These are phyloP conservation scores for Cuculus canorus DNA, from an alignment of 2,797 vertebrate genomes.

Conservation along the genomic window DNA sequence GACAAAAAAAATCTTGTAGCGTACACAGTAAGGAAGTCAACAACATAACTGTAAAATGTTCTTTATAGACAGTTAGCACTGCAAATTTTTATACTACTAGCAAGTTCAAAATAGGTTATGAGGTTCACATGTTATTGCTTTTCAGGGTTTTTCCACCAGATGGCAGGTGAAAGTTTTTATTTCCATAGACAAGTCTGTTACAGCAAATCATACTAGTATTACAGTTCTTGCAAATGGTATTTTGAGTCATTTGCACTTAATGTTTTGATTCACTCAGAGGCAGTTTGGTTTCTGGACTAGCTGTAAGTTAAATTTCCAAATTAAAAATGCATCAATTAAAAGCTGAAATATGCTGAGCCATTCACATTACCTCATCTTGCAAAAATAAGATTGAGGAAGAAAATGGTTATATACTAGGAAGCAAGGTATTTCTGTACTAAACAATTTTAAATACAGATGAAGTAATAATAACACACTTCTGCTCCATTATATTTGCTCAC, in stretches of 20 bases:
- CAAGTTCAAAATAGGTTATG: neutral
- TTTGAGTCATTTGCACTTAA: neutral
- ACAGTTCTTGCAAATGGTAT: neutral
- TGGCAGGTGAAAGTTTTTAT: constrained; percentile 46
- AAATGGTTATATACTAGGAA: rapidly evolving
- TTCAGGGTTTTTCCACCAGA: constrained; percentile 40
- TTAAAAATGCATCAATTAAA: neutral
- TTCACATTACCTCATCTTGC: neutral
- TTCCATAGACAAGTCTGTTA: neutral
- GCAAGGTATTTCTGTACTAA: neutral
- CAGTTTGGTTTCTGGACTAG: neutral
- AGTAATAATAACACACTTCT: neutral
- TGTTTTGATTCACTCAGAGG: neutral
- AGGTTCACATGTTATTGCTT: neutral
- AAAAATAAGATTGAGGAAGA: neutral
- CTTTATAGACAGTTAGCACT: neutral
- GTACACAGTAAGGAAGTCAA: neutral
- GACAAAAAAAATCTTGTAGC: neutral
- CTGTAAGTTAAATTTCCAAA: neutral
- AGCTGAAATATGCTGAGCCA: neutral
- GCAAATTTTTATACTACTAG: neutral
- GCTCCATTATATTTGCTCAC: neutral
- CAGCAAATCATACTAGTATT: neutral
- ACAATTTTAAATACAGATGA: neutral
- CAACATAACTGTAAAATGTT: rapidly evolving